These are phyloP conservation scores for Myotis myotis DNA, from an alignment of 2,797 vertebrate species.

Conservation along the genomic window DNA sequence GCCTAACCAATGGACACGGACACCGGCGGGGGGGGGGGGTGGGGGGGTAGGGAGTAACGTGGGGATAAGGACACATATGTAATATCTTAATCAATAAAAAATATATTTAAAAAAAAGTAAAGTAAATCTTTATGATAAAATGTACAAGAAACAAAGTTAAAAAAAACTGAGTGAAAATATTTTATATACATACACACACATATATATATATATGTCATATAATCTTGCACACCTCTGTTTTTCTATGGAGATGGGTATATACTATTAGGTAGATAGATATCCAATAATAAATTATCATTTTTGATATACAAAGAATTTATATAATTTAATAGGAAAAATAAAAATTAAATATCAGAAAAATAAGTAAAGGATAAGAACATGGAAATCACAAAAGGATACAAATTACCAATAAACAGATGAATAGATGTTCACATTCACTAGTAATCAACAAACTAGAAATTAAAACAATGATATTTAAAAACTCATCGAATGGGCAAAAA, in stretches of 20 bases:
- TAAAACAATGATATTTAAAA: slow-evolving; percentile 33
- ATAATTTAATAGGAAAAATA: slow-evolving; percentile 17
- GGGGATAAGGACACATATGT: too few species aligned
- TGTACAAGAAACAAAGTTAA: background rate
- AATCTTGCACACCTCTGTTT: background rate
- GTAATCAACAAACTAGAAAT: slow-evolving; percentile 37
- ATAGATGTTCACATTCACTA: background rate
- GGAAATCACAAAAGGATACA: background rate
- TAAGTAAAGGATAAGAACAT: background rate
- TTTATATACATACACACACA: background rate
- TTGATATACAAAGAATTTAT: slow-evolving; percentile 20
- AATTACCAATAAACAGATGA: background rate
- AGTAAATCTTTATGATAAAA: background rate
- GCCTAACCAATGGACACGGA: too few species aligned
- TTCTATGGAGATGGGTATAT: background rate
- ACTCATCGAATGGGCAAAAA: slow-evolving; percentile 14
- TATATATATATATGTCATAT: background rate
- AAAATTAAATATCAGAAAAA: slow-evolving; percentile 36
- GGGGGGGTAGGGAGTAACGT: too few species aligned
- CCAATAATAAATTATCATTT: slow-evolving; percentile 19
- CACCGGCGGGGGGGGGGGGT: too few species aligned
- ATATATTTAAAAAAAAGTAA: too few species aligned
- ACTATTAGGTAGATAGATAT: background rate
- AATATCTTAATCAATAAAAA: too few species aligned
- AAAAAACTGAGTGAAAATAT: slow-evolving; percentile 11